Evolutionary conservation across 2,888 invertebrate species (phyloP).

Genomic region (Noctuana brunneofusca): DNA sequence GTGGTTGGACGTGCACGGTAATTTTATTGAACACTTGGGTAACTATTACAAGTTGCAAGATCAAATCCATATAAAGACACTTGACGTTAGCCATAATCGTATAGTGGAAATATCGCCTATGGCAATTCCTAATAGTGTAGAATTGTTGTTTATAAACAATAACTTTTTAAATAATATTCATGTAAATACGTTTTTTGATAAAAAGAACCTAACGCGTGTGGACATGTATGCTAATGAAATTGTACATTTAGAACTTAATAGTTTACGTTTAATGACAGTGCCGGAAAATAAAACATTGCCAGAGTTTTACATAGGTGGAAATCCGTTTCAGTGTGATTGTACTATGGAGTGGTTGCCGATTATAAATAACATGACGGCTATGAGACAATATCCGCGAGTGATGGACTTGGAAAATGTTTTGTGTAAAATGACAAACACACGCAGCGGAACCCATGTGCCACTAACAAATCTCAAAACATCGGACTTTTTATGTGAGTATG

Average conservation of each 20-base stretch:
- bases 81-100: slow-evolving; percentile 95
- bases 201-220: slow-evolving; percentile 91
- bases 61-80: slow-evolving; percentile 90
- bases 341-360: slow-evolving; percentile 97
- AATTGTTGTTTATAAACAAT: slow-evolving; percentile 93
- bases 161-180: slow-evolving; percentile 92
- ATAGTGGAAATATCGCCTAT: slow-evolving; percentile 91
- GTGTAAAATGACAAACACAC: slow-evolving; percentile 93
- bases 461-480: slow-evolving; percentile 89
- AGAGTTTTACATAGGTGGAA: slow-evolving; percentile 95
- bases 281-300: slow-evolving; percentile 89
- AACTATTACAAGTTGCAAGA: slow-evolving; percentile 94
- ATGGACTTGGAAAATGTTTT: slow-evolving; percentile 94
- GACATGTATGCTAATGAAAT: slow-evolving; percentile 95
- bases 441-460: slow-evolving; percentile 90
- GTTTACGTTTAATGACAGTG: slow-evolving; percentile 89
- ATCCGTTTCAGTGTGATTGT: slow-evolving; percentile 97
- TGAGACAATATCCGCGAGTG: slow-evolving; percentile 92
- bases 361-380: slow-evolving; percentile 92
- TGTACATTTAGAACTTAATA: slow-evolving; percentile 91
- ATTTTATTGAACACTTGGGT: slow-evolving; percentile 92
- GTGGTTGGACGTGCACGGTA: slow-evolving; percentile 95
- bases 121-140: slow-evolving; percentile 94
- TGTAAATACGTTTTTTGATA: slow-evolving; percentile 93
- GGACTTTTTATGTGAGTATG: slow-evolving; percentile 96